Evolutionary conservation across 2,113 vertebrate genomes (phyloP), one percentile per base, ranked within the genome.

Genomic region (Sander vitreus): DNA sequence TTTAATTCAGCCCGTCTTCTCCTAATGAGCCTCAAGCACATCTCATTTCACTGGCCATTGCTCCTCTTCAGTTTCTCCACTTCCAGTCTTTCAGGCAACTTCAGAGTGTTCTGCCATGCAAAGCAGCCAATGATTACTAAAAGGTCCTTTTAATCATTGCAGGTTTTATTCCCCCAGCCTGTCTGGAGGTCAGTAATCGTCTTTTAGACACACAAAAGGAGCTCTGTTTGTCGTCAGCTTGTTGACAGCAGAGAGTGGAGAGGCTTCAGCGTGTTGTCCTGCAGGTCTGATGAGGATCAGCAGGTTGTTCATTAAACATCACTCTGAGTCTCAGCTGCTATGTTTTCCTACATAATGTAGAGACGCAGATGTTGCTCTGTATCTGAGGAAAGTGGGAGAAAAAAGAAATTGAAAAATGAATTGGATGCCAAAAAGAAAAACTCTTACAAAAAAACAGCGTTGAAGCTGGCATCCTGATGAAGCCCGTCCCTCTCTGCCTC

Each of bases 121-220:
- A 84, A 91, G 80, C 72, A 73, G 78, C 58, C 78, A 86, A 86
- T 91, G 72, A 91, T 88, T 82, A 88, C 88, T 80, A 75, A 87
- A 76, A 82, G 68, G 36, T 71, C 78, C 88, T 86, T 33, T 91
- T 89, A 88, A 90, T 89, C 80, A 85, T 89, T 87, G 82, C 76
- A 77, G 78, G 62, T 72, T 84, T 85, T 73, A 81, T 79, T 73
- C 67, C 80, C 65, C 30, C 47, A 16, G 66, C 54, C 69, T 50
- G 79, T 87, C 90, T 89, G 63, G 77, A 80, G 80, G 74, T 87
- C 76, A 70, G 78, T 69, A 45, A 80, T 84, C 48, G 30, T 83
- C 60, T 75, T 13, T 60, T 33, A 50, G 16, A 62, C 1, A 9
- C 54, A 87, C 76, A 85, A 83, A 75, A 77, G 77, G 54, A 73